Conservation (phyloP, 1,140 invertebrate genomes). For the Drosophila kanapiae region DNA sequence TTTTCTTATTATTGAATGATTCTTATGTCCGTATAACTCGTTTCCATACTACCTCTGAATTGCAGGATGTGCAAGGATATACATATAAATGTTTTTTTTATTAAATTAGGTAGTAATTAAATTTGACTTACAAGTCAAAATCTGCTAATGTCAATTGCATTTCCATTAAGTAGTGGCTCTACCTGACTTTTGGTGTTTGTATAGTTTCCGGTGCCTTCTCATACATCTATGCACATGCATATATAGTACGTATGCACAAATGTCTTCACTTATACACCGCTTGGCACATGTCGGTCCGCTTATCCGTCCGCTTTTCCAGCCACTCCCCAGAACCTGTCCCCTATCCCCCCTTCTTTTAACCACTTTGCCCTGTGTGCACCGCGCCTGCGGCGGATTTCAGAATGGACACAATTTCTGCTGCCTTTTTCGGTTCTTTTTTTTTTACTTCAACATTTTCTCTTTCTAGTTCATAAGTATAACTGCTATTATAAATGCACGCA, state of each 20-base stretch:
- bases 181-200: background rate
- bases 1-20: no score
- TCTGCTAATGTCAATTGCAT: background rate
- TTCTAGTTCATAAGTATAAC: conserved; percentile 66
- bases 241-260: background rate
- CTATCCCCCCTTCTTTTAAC: conserved; percentile 3
- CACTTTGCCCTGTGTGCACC: conserved; percentile 30
- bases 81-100: background rate
- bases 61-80: no score
- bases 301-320: background rate
- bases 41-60: no score
- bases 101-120: background rate
- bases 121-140: background rate
- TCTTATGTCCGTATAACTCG: no score
- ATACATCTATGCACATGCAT: background rate
- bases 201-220: background rate
- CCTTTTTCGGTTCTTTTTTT: conserved; percentile 28
- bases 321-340: background rate
- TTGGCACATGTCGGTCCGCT: conserved; percentile 10
- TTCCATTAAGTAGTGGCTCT: background rate
- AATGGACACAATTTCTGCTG: conserved; percentile 63
- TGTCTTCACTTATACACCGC: conserved; percentile 34
- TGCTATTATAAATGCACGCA: conserved; percentile 59
- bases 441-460: conserved; percentile 38
- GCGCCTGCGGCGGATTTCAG: conserved; percentile 59